These are phyloP conservation scores for Pholis gunnellus DNA, from an alignment of 2,113 vertebrate genomes.

Conservation along the genomic window DNA sequence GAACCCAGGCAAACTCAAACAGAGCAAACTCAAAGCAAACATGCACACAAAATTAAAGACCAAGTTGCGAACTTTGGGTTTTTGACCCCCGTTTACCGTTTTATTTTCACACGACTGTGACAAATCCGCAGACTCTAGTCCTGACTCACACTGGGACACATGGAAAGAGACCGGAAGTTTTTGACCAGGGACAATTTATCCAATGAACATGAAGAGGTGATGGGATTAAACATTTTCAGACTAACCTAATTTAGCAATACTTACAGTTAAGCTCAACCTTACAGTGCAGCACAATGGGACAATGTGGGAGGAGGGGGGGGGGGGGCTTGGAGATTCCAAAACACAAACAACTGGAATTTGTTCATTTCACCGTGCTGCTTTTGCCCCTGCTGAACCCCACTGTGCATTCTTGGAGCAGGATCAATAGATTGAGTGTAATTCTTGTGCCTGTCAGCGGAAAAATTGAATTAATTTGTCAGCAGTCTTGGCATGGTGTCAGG, in stretches of 20 bases:
- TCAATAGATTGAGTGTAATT: constrained; percentile 58
- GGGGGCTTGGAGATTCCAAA: constrained; percentile 53
- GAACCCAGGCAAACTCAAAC: neutral
- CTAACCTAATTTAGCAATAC: constrained; percentile 14
- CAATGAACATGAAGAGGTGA: constrained; percentile 61
- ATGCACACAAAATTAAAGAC: neutral
- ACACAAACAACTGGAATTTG: constrained; percentile 42
- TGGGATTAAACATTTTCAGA: constrained; percentile 56
- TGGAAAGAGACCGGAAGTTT: constrained; percentile 37
- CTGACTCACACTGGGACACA: constrained; percentile 36
- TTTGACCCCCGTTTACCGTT: neutral
- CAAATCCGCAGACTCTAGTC: neutral
- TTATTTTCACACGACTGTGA: neutral
- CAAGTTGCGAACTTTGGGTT: neutral
- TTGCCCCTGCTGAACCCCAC: constrained; percentile 44
- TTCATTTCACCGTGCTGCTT: constrained; percentile 30
- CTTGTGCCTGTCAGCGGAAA: constrained; percentile 64
- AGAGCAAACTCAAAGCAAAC: neutral
- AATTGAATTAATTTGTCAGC: constrained; percentile 56
- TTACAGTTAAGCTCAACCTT: constrained; percentile 1
- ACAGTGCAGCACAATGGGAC: constrained; percentile 32
- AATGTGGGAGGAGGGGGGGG: constrained; percentile 34
- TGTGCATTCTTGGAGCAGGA: constrained; percentile 45
- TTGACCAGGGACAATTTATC: constrained; percentile 52
- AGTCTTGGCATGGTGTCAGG: constrained; percentile 62